Base-by-base conservation (phyloP, 1,140 invertebrate species). In the Temnothorax curvispinosus region DNA sequence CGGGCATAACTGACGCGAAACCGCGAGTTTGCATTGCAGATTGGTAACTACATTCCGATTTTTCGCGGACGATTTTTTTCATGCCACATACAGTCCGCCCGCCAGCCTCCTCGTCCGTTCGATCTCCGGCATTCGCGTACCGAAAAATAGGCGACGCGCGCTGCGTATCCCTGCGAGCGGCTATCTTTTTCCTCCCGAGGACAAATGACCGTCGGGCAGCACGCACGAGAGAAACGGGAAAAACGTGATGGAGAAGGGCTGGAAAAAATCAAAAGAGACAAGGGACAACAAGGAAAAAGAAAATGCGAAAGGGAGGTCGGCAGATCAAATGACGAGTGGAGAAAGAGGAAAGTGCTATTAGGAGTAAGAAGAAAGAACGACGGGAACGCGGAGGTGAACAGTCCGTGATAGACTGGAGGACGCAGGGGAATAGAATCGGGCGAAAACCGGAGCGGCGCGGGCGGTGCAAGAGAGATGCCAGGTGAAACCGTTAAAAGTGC, bases 11-110 rank as follows among this genome's bases (percentile, higher is more conserved):
- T 76, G 75, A 74, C 78, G 86, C 86, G 89, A 90, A 90, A 88
- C 89, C 81, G 67, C 85, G 88, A 89, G 90, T 91, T 91, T 91
- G 90, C 90, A 91, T 91, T 91, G 90, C 90, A 91, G 90, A 91
- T 91, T 91, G 90, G 77, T 91, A 91, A 91, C 90, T 89, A 88
- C 90, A 86, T 91, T 89, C 88, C 90, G 77, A 91, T 88, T 91
- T 91, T 91, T 89, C 90, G 64, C 86, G 89, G 81, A 88, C 76
- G 72, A 90, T 90, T 90, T 90, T 90, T 90, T 90, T 88, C 54
- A 72, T 58, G 86, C 54, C 38, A 58, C 62, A 60, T 87, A 35
- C 75, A 81, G 32, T 62, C 71, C 62, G 18, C n/a, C 38, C 27
- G 60, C 50, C 47, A 18, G 27, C 21, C 65, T 44, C 27, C 54